phyloP scores from a whole-genome alignment of 2,797 vertebrate species.

The Phaenicophaeus curvirostris region DNA sequence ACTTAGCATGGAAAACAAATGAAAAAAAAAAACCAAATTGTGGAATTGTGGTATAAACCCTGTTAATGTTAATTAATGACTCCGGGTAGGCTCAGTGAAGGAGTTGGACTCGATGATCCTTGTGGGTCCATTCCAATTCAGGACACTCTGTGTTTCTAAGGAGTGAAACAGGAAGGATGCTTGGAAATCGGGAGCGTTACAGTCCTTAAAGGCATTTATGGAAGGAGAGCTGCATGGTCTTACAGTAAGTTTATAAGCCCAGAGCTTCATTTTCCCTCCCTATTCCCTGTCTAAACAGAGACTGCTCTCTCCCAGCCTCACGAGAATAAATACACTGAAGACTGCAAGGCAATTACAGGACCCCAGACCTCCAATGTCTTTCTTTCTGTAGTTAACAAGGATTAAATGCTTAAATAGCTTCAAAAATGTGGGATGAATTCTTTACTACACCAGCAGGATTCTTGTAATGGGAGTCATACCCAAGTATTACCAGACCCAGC shows the following conservation, averaged over 20 bases:
- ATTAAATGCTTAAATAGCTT: neutral
- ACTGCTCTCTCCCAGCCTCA: neutral
- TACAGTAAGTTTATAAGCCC: neutral
- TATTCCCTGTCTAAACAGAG: too few species aligned
- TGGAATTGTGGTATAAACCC: neutral
- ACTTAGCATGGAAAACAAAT: neutral
- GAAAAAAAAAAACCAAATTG: neutral
- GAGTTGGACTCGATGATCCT: too few species aligned
- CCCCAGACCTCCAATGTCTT: neutral
- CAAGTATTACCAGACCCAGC: neutral
- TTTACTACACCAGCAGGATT: neutral
- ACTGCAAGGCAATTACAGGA: neutral
- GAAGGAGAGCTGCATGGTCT: neutral
- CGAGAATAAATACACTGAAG: neutral
- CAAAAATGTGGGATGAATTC: neutral
- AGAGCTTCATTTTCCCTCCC: too few species aligned
- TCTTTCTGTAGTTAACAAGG: neutral
- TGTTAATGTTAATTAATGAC: neutral
- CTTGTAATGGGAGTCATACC: accelerated
- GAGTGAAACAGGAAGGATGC: neutral
- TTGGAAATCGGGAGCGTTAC: neutral
- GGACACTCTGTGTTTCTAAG: too few species aligned
- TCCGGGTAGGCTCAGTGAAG: neutral
- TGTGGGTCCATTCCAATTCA: too few species aligned
- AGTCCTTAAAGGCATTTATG: neutral